phyloP scores from a whole-genome alignment of 2,888 invertebrate species.

The Melanophora roralis region DNA sequence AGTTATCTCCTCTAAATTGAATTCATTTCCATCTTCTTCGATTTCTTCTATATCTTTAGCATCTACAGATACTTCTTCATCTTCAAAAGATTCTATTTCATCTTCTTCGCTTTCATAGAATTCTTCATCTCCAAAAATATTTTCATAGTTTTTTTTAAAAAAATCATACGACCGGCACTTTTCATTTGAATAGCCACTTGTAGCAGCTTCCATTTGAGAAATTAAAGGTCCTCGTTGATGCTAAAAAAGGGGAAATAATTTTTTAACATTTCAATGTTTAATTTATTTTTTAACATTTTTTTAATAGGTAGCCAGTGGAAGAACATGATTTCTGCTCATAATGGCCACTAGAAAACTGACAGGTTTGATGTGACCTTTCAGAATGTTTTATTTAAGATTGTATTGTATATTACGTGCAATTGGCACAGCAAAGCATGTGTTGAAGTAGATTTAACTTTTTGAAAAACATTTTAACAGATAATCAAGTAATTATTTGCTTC shows the following conservation, averaged over 20 bases:
- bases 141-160: conserved; percentile 77
- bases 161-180: conserved; percentile 80
- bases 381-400: too few species aligned
- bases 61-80: conserved; percentile 68
- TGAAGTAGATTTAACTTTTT: too few species aligned
- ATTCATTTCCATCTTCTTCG: conserved; percentile 13
- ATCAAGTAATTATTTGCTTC: too few species aligned
- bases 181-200: conserved; percentile 81
- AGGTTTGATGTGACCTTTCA: too few species aligned
- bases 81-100: conserved; percentile 67
- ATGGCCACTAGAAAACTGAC: too few species aligned
- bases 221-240: conserved; percentile 79
- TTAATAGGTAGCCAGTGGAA: too few species aligned
- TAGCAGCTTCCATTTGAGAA: conserved; percentile 80
- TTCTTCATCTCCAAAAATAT: conserved; percentile 54
- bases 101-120: conserved; percentile 24
- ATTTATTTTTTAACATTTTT: too few species aligned
- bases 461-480: too few species aligned
- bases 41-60: conserved; percentile 44
- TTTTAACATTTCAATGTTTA: too few species aligned
- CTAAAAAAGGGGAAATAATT: conserved; percentile 58
- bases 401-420: too few species aligned
- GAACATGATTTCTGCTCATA: too few species aligned
- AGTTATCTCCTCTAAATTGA: conserved; percentile 63
- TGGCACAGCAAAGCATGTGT: too few species aligned